Percentiles rank a stretch among this genome's conserved stretches.
phyloP scores from a whole-genome alignment of 2,888 invertebrate species.

The Fragum whitleyi region DNA sequence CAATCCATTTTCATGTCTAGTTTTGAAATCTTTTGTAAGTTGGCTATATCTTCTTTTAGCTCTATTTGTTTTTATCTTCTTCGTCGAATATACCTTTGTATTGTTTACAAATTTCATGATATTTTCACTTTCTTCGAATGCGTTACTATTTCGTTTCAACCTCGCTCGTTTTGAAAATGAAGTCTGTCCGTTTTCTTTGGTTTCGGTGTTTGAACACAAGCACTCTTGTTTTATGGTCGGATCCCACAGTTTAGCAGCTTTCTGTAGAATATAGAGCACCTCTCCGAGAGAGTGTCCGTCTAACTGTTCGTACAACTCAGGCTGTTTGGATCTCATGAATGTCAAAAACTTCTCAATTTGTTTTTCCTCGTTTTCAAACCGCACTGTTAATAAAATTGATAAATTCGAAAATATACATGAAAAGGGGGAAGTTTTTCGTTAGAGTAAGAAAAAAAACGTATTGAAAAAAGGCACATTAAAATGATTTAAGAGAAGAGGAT shows the following conservation, averaged over 20 bases:
- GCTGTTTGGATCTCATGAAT: slow-evolving; percentile 65
- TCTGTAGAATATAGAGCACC: slow-evolving; percentile 60
- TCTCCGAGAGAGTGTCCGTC: slow-evolving; percentile 65
- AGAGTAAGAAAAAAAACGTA: too few relatives aligned
- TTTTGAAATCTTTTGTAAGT: too few relatives aligned
- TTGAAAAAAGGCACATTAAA: too few relatives aligned
- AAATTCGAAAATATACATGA: slow-evolving; percentile 39
- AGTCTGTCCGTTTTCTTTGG: not conserved
- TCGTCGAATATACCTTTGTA: too few relatives aligned
- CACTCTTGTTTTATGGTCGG: slow-evolving; percentile 13
- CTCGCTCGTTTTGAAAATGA: not conserved
- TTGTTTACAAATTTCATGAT: too few relatives aligned
- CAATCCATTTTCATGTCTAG: too few relatives aligned
- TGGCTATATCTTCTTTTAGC: too few relatives aligned
- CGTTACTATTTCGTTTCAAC: not conserved
- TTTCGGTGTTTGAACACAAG: not conserved
- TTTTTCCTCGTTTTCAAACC: slow-evolving; percentile 75
- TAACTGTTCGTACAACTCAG: slow-evolving; percentile 60
- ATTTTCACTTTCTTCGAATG: too few relatives aligned
- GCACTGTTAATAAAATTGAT: too few relatives aligned
- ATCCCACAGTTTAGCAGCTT: slow-evolving; percentile 44
- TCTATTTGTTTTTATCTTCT: too few relatives aligned
- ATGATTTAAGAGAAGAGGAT: too few relatives aligned
- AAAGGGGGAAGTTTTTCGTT: too few relatives aligned
- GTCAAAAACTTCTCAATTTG: slow-evolving; percentile 70